Percentiles rank a stretch among this genome's conserved stretches.
Evolutionary conservation across 1,140 invertebrate genomes (phyloP).

Genomic region (Papilio glaucus): DNA sequence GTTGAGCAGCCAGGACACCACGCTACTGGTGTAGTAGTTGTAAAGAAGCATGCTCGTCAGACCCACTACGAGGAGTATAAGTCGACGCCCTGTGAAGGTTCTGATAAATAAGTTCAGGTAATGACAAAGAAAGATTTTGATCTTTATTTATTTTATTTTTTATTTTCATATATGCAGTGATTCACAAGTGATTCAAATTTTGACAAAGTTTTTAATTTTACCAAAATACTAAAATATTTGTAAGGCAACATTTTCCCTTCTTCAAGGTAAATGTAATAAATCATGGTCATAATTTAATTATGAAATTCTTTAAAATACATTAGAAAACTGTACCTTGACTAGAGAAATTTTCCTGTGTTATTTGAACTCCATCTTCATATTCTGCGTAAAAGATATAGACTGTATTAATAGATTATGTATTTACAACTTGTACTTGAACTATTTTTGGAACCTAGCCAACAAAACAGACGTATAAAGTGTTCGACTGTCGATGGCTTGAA

Average conservation of each 20-base stretch:
- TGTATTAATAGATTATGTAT: not conserved
- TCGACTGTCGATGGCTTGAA: too few species aligned
- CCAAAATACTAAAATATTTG: too few species aligned
- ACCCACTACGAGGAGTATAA: slow-evolving; percentile 65
- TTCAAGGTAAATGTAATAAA: not conserved
- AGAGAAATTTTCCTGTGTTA: slow-evolving; percentile 56
- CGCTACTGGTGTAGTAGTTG: slow-evolving; percentile 81
- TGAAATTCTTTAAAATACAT: slow-evolving; percentile 7
- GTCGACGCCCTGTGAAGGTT: slow-evolving; percentile 55
- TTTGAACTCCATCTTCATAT: slow-evolving; percentile 65
- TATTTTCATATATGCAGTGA: too few species aligned
- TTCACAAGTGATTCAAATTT: too few species aligned
- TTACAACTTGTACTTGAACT: too few species aligned
- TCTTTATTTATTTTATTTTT: too few species aligned
- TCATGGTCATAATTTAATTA: not conserved
- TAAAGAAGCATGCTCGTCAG: slow-evolving; percentile 76
- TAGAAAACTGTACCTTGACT: slow-evolving; percentile 61
- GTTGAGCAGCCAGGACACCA: slow-evolving; percentile 78
- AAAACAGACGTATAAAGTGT: too few species aligned
- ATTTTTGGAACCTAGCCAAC: too few species aligned
- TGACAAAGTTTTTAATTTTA: too few species aligned
- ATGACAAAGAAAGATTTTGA: too few species aligned
- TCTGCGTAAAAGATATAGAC: slow-evolving; percentile 53
- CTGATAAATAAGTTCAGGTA: too few species aligned
- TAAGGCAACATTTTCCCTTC: too few species aligned